phyloP scores from a whole-genome alignment of 2,888 invertebrate genomes.

The Megamerina dolium region DNA sequence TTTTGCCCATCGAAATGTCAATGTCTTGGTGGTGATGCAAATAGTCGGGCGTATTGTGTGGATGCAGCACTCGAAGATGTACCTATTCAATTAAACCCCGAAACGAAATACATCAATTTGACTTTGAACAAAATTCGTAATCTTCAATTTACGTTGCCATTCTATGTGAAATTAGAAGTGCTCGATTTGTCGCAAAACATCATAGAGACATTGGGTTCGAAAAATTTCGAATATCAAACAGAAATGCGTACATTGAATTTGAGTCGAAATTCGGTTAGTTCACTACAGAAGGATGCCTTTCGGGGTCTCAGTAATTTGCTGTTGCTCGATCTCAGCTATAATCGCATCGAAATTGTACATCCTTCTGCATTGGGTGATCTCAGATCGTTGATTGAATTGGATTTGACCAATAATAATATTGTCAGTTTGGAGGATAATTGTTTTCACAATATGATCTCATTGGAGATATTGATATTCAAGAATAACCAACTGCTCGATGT shows the following conservation, averaged over 20 bases:
- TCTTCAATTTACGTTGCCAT: constrained; percentile 70
- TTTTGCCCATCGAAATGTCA: constrained; percentile 76
- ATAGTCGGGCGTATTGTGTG: constrained; percentile 69
- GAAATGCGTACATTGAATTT: constrained; percentile 70
- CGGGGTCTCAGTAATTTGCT: constrained; percentile 64
- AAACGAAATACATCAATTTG: constrained; percentile 74
- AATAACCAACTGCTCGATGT: constrained; percentile 75
- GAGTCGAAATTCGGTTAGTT: constrained; percentile 67
- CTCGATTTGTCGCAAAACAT: constrained; percentile 79
- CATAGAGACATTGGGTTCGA: constrained; percentile 71
- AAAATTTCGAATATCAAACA: constrained; percentile 73
- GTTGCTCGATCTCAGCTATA: constrained; percentile 68
- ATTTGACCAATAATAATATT: constrained; percentile 70
- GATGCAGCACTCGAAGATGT: constrained; percentile 76
- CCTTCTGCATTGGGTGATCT: constrained; percentile 73
- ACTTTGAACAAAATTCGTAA: constrained; percentile 76
- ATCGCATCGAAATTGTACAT: constrained; percentile 69
- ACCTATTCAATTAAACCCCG: constrained; percentile 84
- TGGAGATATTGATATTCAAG: constrained; percentile 67
- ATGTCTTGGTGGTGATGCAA: constrained; percentile 65
- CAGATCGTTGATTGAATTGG: constrained; percentile 64
- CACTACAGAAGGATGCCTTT: constrained; percentile 68
- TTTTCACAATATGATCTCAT: constrained; percentile 62
- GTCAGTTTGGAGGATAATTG: constrained; percentile 66
- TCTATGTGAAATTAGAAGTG: constrained; percentile 72